A percentile compares a stretch with the other conserved stretches of the same genome.
Conservation (phyloP, 2,797 vertebrate genomes). For the Anas bernieri region DNA sequence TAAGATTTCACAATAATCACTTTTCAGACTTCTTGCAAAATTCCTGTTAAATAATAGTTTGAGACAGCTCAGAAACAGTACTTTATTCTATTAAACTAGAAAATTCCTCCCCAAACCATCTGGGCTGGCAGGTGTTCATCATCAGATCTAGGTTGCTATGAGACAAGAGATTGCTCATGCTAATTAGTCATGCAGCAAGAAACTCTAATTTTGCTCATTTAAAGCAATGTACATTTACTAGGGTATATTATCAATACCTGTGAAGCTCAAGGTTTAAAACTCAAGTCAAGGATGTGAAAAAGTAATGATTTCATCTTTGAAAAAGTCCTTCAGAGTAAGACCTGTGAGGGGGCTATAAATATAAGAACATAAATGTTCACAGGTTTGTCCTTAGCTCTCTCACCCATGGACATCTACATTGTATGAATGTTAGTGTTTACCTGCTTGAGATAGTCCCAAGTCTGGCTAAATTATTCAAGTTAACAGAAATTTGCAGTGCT, state of each 20-base stretch:
- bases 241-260: not conserved
- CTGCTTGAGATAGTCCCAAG: not conserved
- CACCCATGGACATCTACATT: not conserved
- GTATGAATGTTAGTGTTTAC: not conserved
- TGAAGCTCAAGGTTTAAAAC: slow-evolving; percentile 44
- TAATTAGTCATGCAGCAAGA: slow-evolving; percentile 71
- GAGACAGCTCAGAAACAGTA: slow-evolving; percentile 47
- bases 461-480: not conserved
- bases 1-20: slow-evolving; percentile 41
- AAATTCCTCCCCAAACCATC: slow-evolving; percentile 75
- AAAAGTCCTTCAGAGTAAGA: slow-evolving; percentile 18
- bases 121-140: slow-evolving; percentile 80
- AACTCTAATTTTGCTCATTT: slow-evolving; percentile 67
- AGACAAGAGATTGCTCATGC: slow-evolving; percentile 69
- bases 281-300: slow-evolving; percentile 10
- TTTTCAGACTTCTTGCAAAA: slow-evolving; percentile 44
- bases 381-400: not conserved
- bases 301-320: not conserved
- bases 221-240: slow-evolving; percentile 50
- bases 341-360: not conserved
- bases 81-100: slow-evolving; percentile 71
- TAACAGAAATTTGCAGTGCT: not conserved
- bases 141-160: slow-evolving; percentile 77
- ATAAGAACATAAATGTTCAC: not conserved
- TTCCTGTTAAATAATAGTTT: slow-evolving; percentile 58